Base-by-base conservation (phyloP, 2,113 vertebrate genomes). In the Morone chrysops region DNA sequence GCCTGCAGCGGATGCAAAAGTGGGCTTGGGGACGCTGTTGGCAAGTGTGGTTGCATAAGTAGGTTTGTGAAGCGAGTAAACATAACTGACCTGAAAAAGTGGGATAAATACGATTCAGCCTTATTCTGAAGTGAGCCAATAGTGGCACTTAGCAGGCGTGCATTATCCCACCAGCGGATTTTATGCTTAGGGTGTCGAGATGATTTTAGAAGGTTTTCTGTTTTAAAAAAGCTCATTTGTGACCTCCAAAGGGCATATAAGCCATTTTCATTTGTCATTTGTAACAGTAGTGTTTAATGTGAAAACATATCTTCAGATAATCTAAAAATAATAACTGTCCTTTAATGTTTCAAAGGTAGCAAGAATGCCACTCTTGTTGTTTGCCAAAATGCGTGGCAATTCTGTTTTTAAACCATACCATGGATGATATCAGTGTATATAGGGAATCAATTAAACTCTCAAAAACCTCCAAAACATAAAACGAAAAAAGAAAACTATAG, bases 11-110 rank as follows among this genome's bases (percentile, higher is more conserved):
- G 57, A 75, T 62, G 70, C 69, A 47, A 36, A 45, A 51, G 31
- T 67, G 57, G 65, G 48, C 51, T 77, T 18, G 70, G 47, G 77
- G 78, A 65, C 0, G 47, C 56, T 25, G 68, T 74, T 65, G 67
- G 69, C 60, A 65, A 69, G 65, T 18, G 66, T 9, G 50, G 61
- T 76, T 86, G 86, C 75, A 85, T 80, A 87, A 81, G 73, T 79
- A 68, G 61, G 60, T 82, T 78, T 82, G 81, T 78, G 70, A 80
- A 38, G 41, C 73, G 51, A 70, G 67, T 63, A 66, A 78, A 65
- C 56, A 71, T 7, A 53, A 47, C 36, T 85, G 79, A 83, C 62
- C 73, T 68, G 25, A 22, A 67, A 67, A 63, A 56, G 59, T 45
- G 41, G 48, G 18, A 70, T 53, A 6, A n/a, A 50, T 13, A 22